These are phyloP conservation scores for Leptopilina drosophilae DNA, from an alignment of 2,888 invertebrate species.

Conservation along the genomic window DNA sequence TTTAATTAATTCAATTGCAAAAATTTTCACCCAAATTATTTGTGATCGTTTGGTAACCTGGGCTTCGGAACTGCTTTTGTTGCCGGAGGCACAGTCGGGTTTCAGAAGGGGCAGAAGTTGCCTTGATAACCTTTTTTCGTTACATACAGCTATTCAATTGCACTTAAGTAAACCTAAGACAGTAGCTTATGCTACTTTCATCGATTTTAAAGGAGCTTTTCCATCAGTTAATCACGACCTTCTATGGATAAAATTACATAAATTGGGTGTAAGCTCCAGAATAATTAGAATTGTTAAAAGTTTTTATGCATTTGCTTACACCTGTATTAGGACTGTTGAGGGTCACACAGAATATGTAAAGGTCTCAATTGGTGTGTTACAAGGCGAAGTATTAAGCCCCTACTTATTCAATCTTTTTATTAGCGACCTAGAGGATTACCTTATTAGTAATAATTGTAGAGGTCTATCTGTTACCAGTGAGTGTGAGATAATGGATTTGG, in stretches of 20 bases:
- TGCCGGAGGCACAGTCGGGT: neutral
- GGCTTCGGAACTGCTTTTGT: neutral
- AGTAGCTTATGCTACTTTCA: neutral
- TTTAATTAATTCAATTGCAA: constrained; percentile 3
- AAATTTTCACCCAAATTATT: neutral
- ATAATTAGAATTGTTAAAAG: neutral
- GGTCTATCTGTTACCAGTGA: no score
- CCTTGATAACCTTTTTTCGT: neutral
- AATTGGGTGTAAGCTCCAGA: neutral
- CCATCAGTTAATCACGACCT: constrained; percentile 7
- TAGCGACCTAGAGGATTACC: no score
- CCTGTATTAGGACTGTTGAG: neutral
- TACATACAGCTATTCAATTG: neutral
- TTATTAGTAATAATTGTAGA: no score
- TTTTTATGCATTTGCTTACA: neutral
- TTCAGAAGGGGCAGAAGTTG: constrained; percentile 1
- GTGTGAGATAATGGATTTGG: constrained; percentile 4
- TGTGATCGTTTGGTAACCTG: neutral
- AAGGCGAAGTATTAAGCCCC: neutral
- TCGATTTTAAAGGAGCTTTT: neutral
- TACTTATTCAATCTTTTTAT: no score
- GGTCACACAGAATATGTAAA: neutral
- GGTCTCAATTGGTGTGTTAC: neutral
- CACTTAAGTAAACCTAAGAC: neutral
- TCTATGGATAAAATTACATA: constrained; percentile 6